phyloP scores from a whole-genome alignment of 2,113 vertebrate species.

The Aldabrachelys gigantea region DNA sequence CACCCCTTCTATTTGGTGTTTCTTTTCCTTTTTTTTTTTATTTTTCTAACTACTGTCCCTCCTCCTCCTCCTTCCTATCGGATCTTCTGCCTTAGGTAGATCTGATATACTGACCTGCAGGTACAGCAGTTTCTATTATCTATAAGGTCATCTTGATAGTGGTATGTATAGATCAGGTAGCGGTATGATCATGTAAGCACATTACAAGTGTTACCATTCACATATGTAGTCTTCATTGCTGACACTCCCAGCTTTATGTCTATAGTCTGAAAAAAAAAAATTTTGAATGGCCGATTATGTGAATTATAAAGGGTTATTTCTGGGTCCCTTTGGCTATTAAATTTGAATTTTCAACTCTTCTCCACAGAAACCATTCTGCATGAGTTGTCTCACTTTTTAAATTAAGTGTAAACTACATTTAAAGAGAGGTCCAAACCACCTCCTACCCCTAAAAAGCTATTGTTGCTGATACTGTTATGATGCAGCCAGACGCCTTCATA shows the following conservation, averaged over 20 bases:
- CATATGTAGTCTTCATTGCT: neutral
- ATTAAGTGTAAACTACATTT: too few species aligned
- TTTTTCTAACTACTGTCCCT: neutral
- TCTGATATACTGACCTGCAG: neutral
- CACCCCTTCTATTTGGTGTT: neutral
- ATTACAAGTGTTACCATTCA: neutral
- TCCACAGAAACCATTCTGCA: too few species aligned
- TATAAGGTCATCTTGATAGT: neutral
- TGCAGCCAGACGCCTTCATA: too few species aligned
- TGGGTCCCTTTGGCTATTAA: too few species aligned
- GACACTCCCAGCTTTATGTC: neutral
- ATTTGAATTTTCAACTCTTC: too few species aligned
- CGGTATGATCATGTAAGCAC: neutral
- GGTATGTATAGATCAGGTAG: neutral
- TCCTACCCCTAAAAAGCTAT: too few species aligned
- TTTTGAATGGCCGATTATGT: too few species aligned
- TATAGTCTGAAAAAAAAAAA: too few species aligned
- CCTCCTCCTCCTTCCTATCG: neutral
- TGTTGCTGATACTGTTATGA: too few species aligned
- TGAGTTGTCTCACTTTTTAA: too few species aligned
- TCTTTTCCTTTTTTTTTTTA: neutral
- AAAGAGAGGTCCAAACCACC: too few species aligned
- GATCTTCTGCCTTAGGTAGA: neutral
- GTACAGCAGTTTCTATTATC: neutral
- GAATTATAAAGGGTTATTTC: too few species aligned